Conservation (phyloP, 2,888 invertebrate genomes). For the Epistrophella euchroma region DNA sequence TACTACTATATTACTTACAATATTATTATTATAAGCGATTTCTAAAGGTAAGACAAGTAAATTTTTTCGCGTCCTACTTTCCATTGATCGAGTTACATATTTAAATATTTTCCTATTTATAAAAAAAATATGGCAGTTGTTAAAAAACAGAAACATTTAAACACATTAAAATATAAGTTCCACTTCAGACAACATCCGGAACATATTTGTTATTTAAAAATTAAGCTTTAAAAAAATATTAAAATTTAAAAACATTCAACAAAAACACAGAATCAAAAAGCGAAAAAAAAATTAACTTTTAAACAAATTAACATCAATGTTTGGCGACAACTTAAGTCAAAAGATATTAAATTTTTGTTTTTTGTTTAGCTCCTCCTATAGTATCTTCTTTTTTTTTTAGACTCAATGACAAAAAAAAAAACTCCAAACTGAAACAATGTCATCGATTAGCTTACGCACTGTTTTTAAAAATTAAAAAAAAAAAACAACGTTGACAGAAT, state of each 20-base stretch:
- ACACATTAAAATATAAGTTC: background rate
- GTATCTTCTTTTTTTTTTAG: slow-evolving; percentile 7
- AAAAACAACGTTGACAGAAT: slow-evolving; percentile 62
- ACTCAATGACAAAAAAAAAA: slow-evolving; percentile 1
- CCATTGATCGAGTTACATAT: too few species aligned
- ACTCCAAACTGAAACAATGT: slow-evolving; percentile 60
- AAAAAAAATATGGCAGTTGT: background rate
- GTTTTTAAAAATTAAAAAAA: slow-evolving; percentile 29
- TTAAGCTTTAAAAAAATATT: slow-evolving; percentile 3
- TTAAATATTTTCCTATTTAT: too few species aligned
- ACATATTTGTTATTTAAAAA: background rate
- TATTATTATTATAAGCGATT: too few species aligned
- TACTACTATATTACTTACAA: too few species aligned
- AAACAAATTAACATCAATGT: slow-evolving; percentile 64
- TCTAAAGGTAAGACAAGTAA: too few species aligned
- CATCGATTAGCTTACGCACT: slow-evolving; percentile 68
- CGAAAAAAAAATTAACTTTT: slow-evolving; percentile 39
- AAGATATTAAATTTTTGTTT: slow-evolving; percentile 35
- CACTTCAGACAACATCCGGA: background rate
- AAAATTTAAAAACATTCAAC: slow-evolving; percentile 51
- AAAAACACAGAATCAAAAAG: slow-evolving; percentile 44
- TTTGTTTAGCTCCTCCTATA: background rate
- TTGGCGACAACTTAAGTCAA: slow-evolving; percentile 49
- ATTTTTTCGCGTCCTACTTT: too few species aligned
- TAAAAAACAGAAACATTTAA: background rate